Evolutionary conservation across 2,888 invertebrate species (phyloP).

Genomic region (Chrysodeixis includens): DNA sequence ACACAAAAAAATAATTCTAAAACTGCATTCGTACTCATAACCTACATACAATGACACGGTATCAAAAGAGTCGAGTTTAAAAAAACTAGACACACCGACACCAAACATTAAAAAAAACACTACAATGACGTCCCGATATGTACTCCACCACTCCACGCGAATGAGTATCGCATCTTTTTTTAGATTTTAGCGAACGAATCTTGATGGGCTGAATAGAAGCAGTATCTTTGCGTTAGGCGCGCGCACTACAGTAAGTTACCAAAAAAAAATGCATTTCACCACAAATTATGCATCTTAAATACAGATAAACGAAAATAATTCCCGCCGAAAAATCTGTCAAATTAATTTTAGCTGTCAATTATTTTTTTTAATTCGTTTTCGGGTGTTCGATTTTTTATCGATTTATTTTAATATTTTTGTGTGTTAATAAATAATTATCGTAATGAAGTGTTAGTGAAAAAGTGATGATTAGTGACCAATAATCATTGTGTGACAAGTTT

Average conservation of each 20-base stretch:
- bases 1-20: constrained; percentile 16
- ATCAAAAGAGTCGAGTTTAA: constrained; percentile 55
- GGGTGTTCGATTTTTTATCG: constrained; percentile 12
- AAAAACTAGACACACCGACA: constrained; percentile 61
- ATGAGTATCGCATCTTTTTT: constrained; percentile 84
- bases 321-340: constrained; percentile 47
- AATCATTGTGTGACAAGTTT: constrained; percentile 52
- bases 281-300: constrained; percentile 54
- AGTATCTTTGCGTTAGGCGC: constrained; percentile 83
- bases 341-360: constrained; percentile 16
- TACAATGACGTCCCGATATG: constrained; percentile 65
- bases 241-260: constrained; percentile 85
- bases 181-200: constrained; percentile 83
- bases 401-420: constrained; percentile 23
- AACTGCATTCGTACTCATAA: constrained; percentile 45
- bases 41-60: constrained; percentile 54
- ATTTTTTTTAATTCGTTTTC: not conserved
- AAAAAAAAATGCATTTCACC: constrained; percentile 58
- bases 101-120: constrained; percentile 56
- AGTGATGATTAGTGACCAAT: constrained; percentile 54
- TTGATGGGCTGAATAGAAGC: constrained; percentile 71
- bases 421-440: constrained; percentile 25
- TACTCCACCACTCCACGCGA: constrained; percentile 71
- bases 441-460: constrained; percentile 54
- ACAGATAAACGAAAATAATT: constrained; percentile 46